Base-by-base conservation (phyloP, 2,113 vertebrate genomes). In the Oncorhynchus tshawytscha region DNA sequence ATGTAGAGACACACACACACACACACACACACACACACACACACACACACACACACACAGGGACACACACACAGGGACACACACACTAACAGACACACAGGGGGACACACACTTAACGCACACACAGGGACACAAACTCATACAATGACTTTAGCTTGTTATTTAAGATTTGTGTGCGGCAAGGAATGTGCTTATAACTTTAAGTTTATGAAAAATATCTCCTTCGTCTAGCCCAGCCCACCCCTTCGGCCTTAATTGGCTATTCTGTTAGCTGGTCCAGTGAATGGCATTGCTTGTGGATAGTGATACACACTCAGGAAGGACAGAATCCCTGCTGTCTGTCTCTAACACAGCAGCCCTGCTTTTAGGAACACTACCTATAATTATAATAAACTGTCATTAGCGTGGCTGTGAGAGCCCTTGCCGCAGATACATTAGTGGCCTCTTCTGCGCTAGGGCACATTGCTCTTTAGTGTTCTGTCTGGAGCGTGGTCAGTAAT, bases 301-400 rank as follows among this genome's bases (percentile, higher is more conserved):
- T 54, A 5, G 5, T 22, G 15, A 62, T 62, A 62, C 59, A 62
- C 59, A 62, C 59, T 62, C 59, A 22, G 59, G 39, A 62, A 16
- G 34, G 59, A 62, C 59, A 24, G n/a, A 62, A 54, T 16, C 12
- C 51, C 51, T 54, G 51, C 16, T 54, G 69, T 25, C 16, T 66
- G 29, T 48, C 39, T 66, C 9, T 54, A 15, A 16, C 45, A 66
- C 73, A 67, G 39, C 39, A 45, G 64, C 62, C 39, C 45, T 31
- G 62, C 62, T 65, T 65, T 65, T 12, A 71, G 62, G 57, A 68
- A 60, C 18, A 66, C 39, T 22, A n/a, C 15, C 31, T 69, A 18
- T 76, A 69, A 72, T 75, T 76, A 71, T 67, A 64, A n/a, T 60
- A 72, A 51, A 25, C 49, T 76, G 31, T 81, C 70, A 72, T 71